Conservation (phyloP, 2,113 vertebrate genomes). For the Ardeotis arabs region DNA sequence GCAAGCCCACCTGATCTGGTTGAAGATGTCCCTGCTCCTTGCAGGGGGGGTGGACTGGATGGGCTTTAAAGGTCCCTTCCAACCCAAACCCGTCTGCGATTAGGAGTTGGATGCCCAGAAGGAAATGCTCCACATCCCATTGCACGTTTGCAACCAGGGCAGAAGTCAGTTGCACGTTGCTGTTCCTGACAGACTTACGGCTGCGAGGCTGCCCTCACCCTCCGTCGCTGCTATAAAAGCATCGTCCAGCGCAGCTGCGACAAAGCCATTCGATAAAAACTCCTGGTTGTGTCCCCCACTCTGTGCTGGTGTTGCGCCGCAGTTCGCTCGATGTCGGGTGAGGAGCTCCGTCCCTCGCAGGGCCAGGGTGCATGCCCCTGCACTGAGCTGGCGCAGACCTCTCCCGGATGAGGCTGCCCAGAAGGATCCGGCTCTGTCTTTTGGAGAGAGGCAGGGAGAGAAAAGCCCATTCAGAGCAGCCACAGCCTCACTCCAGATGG, state of each 20-base stretch:
- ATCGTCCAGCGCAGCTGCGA: background rate
- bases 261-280: background rate
- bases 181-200: fast-evolving
- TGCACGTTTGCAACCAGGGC: background rate
- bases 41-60: no score
- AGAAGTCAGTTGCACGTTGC: fast-evolving
- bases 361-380: background rate
- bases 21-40: no score
- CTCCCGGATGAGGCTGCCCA: background rate
- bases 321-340: fast-evolving
- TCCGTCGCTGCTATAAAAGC: background rate
- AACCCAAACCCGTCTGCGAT: no score
- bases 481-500: background rate
- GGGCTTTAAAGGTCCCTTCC: no score
- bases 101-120: background rate
- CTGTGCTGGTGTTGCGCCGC: background rate
- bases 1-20: background rate
- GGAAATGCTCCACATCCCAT: fast-evolving
- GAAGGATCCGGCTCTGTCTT: conserved; percentile 33
- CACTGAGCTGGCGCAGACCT: background rate
- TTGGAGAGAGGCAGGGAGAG: background rate
- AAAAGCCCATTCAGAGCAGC: conserved; percentile 46
- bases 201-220: background rate
- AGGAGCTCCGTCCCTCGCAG: background rate
- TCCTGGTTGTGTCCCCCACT: fast-evolving